phyloP scores from a whole-genome alignment of 1,140 invertebrate genomes.

The Mamestra configurata region DNA sequence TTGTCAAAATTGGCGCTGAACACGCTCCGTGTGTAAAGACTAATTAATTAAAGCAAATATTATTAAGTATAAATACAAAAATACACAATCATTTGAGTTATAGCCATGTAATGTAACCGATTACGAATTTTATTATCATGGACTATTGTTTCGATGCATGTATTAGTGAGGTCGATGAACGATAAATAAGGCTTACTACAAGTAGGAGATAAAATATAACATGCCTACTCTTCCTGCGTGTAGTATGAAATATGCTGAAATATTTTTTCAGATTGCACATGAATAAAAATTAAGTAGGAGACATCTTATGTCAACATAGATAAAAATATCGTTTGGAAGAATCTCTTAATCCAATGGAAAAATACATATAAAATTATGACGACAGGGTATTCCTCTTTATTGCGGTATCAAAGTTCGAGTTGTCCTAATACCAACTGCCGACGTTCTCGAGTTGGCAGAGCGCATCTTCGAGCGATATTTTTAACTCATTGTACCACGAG shows the following conservation, averaged over 20 bases:
- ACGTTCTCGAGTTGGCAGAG: slow-evolving; percentile 80
- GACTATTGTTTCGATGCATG: slow-evolving; percentile 16
- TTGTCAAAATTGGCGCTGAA: no score
- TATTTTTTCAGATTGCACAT: not conserved
- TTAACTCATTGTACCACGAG: slow-evolving; percentile 86
- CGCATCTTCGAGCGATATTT: slow-evolving; percentile 86
- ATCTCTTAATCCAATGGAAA: slow-evolving; percentile 13
- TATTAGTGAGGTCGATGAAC: slow-evolving; percentile 36
- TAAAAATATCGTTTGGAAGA: slow-evolving; percentile 13
- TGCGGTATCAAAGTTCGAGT: slow-evolving; percentile 80
- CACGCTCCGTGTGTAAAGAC: not conserved
- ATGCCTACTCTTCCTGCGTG: not conserved
- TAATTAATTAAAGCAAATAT: not conserved
- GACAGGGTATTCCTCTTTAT: slow-evolving; percentile 44
- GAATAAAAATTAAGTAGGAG: not conserved
- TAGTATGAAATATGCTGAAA: slow-evolving; percentile 8
- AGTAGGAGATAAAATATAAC: slow-evolving; percentile 14
- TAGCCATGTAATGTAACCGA: no score
- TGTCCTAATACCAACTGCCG: slow-evolving; percentile 74
- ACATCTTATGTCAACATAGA: slow-evolving; percentile 5
- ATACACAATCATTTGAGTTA: no score
- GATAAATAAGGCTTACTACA: slow-evolving; percentile 8
- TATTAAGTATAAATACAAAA: not conserved
- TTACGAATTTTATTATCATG: slow-evolving; percentile 9
- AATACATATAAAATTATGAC: slow-evolving; percentile 33